A percentile compares a stretch with the other conserved stretches of the same genome.
phyloP scores from a whole-genome alignment of 37 sponge, comb jelly and placozoan species.

The Ephydatia muelleri region DNA sequence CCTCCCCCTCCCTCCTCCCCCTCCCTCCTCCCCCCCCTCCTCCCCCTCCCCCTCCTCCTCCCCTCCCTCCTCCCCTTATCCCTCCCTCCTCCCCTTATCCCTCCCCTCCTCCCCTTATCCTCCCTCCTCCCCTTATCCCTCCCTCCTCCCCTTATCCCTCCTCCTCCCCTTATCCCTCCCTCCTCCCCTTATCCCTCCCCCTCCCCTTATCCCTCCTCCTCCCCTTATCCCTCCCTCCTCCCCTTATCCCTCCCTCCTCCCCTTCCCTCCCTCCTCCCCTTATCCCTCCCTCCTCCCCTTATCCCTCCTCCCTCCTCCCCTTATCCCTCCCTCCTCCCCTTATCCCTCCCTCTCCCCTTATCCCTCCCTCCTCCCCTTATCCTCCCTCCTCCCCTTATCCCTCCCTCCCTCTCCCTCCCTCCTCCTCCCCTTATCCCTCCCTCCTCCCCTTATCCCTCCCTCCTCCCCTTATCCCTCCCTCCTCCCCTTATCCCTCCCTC shows the following conservation, averaged over 20 bases:
- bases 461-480: no score
- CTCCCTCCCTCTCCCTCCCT: neutral
- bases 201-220: neutral
- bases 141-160: neutral
- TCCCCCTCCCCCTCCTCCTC: neutral
- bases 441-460: neutral
- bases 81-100: no score
- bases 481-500: no score
- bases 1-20: neutral
- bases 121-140: slow-evolving; percentile 9
- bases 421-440: neutral
- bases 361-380: slow-evolving; percentile 16
- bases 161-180: neutral
- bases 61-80: no score
- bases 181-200: neutral
- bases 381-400: neutral
- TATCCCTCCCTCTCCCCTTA: no score
- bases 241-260: neutral
- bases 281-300: neutral
- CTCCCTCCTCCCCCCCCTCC: neutral
- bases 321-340: neutral
- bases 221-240: no score
- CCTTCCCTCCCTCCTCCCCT: neutral
- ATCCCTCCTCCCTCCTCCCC: neutral
- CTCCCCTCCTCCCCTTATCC: neutral